Evolutionary conservation across 2,113 vertebrate species (phyloP).

Genomic region (Chaetodon auriga): DNA sequence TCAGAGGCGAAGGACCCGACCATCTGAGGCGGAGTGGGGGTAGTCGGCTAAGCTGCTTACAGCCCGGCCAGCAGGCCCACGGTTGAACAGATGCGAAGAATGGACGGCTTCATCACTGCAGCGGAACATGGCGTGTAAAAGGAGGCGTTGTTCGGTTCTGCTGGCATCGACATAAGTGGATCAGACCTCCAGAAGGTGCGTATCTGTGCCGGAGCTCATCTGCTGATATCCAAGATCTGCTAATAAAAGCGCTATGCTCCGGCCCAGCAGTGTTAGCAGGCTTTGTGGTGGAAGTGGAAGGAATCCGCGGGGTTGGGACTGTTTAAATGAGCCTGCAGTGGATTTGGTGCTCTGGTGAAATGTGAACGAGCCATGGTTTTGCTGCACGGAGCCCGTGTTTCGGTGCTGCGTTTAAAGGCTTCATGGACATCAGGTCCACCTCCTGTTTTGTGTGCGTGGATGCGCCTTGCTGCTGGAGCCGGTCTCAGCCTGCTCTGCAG

Average conservation of each 20-base stretch:
- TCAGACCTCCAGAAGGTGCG: constrained; percentile 70
- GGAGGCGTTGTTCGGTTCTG: constrained; percentile 26
- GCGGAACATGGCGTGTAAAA: constrained; percentile 57
- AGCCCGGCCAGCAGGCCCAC: constrained; percentile 54
- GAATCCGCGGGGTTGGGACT: neutral
- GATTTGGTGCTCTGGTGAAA: neutral
- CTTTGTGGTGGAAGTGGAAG: neutral
- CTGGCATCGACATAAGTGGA: constrained; percentile 52
- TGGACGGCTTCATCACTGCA: constrained; percentile 25
- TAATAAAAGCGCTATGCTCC: too few species aligned
- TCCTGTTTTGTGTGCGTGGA: constrained; percentile 50
- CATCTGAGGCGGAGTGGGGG: constrained; percentile 65
- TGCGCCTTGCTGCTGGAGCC: constrained; percentile 64
- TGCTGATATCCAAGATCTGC: neutral
- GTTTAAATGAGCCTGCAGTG: neutral
- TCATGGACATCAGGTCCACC: constrained; percentile 50
- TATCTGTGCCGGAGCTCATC: constrained; percentile 14
- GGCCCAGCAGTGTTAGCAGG: neutral
- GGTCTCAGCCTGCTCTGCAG: constrained; percentile 68
- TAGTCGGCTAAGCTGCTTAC: constrained; percentile 74
- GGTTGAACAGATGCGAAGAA: constrained; percentile 43
- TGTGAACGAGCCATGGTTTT: neutral
- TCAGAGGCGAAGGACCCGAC: constrained; percentile 65
- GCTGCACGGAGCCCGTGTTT: neutral
- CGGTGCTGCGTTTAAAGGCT: constrained; percentile 50